Evolutionary conservation across 2,888 invertebrate species (phyloP).

Genomic region (Diaprepes abbreviatus): DNA sequence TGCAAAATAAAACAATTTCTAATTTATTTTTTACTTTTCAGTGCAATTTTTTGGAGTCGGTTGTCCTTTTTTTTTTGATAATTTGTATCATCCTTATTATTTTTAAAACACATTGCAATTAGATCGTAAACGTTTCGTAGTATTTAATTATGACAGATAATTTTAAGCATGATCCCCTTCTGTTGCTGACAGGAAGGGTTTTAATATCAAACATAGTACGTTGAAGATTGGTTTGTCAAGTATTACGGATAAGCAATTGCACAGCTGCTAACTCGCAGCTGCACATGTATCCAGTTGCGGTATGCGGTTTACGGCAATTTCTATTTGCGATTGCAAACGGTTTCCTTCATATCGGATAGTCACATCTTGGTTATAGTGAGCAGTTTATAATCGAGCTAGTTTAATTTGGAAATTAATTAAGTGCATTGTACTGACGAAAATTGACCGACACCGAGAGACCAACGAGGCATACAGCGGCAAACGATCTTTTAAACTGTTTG

Average conservation of each 20-base stretch:
- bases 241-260: constrained; percentile 12
- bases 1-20: too few relatives aligned
- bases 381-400: constrained; percentile 7
- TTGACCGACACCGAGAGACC: constrained; percentile 3
- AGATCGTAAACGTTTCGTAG: too few relatives aligned
- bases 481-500: background rate
- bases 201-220: constrained; percentile 1
- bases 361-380: constrained; percentile 9
- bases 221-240: background rate
- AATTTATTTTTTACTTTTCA: too few relatives aligned
- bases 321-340: constrained; percentile 15
- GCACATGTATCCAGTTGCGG: constrained; percentile 19
- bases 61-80: too few relatives aligned
- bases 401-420: constrained; percentile 30
- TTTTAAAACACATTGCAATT: too few relatives aligned
- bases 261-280: constrained; percentile 11
- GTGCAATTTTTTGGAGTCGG: too few relatives aligned
- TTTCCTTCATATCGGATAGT: constrained; percentile 15
- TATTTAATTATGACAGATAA: too few relatives aligned
- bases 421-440: constrained; percentile 5
- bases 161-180: background rate
- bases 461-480: background rate
- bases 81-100: too few relatives aligned
- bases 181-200: constrained; percentile 7
- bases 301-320: constrained; percentile 9